phyloP scores from a whole-genome alignment of 2,113 vertebrate species.

The Apodemus sylvaticus region DNA sequence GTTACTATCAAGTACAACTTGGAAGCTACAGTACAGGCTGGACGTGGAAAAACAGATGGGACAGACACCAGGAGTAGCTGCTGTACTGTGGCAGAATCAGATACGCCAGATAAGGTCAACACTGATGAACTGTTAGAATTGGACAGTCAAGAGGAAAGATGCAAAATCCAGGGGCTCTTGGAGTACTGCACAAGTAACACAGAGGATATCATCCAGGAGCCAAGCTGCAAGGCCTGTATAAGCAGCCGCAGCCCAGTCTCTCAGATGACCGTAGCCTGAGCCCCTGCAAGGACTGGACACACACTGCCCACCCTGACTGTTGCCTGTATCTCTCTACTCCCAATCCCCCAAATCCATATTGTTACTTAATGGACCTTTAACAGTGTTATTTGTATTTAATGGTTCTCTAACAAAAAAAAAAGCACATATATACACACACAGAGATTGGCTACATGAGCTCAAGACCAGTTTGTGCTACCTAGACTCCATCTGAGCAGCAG shows the following conservation, averaged over 20 bases:
- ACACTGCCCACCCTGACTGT: neutral
- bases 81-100: neutral
- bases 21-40: neutral
- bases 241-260: neutral
- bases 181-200: neutral
- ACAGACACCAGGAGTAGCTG: neutral
- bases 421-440: neutral
- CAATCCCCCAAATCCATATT: neutral
- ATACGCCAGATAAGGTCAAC: neutral
- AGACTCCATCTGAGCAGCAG: neutral
- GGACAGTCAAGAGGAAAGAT: neutral
- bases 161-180: neutral
- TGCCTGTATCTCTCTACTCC: neutral
- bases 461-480: neutral
- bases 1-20: neutral
- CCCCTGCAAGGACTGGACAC: neutral
- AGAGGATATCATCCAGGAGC: neutral
- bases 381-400: neutral
- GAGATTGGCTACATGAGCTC: neutral
- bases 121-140: neutral
- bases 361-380: neutral
- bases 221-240: neutral
- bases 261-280: neutral
- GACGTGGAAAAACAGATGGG: neutral
- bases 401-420: neutral